phyloP scores from a whole-genome alignment of 2,113 vertebrate genomes.

The Anguilla japonica region DNA sequence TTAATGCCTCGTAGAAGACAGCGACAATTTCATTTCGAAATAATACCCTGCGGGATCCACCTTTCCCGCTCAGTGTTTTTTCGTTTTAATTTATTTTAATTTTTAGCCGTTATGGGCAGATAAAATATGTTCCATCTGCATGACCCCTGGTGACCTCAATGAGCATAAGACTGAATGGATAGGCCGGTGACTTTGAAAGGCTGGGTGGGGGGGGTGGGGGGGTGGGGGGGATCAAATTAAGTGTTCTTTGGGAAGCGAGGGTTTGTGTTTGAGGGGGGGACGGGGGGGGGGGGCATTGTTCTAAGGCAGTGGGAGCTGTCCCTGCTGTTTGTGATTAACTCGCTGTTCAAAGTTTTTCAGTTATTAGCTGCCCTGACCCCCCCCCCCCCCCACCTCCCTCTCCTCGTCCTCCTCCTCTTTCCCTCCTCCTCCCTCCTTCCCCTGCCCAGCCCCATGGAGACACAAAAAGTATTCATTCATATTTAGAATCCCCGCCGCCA shows the following conservation, averaged over 20 bases:
- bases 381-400: slow-evolving; percentile 46
- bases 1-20: not conserved
- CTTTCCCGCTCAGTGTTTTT: slow-evolving; percentile 17
- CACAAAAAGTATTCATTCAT: slow-evolving; percentile 80
- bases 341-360: slow-evolving; percentile 68
- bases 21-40: not conserved
- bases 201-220: slow-evolving; percentile 50
- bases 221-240: slow-evolving; percentile 57
- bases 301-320: slow-evolving; percentile 62
- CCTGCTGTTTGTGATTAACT: slow-evolving; percentile 78
- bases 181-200: slow-evolving; percentile 55
- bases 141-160: slow-evolving; percentile 50
- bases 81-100: not conserved
- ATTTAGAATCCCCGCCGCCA: slow-evolving; percentile 66
- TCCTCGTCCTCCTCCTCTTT: slow-evolving; percentile 35
- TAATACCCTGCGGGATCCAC: slow-evolving; percentile 29
- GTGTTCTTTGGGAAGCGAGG: slow-evolving; percentile 44
- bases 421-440: not conserved
- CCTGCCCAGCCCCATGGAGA: slow-evolving; percentile 63
- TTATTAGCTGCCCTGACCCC: slow-evolving; percentile 66
- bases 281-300: slow-evolving; percentile 50
- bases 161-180: slow-evolving; percentile 46
- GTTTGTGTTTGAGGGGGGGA: not conserved
- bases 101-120: not conserved
- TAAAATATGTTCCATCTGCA: slow-evolving; percentile 31